These are phyloP conservation scores for Wasmannia auropunctata DNA, from an alignment of 1,140 invertebrate species.

Conservation along the genomic window DNA sequence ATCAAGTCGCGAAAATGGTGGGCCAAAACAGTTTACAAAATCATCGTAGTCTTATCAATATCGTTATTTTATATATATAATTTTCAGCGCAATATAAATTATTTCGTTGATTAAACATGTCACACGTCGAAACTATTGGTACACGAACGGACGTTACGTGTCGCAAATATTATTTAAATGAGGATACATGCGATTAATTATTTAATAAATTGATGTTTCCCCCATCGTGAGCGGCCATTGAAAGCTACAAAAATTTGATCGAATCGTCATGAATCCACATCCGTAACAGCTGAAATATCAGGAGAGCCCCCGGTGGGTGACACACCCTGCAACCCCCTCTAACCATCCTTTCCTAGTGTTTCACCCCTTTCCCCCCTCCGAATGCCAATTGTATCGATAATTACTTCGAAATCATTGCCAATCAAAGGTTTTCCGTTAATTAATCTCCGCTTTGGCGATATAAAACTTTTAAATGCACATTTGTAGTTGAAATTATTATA, in stretches of 20 bases:
- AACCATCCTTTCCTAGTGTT: constrained; percentile 83
- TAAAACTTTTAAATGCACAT: neutral
- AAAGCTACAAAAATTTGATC: constrained; percentile 61
- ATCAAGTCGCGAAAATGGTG: neutral
- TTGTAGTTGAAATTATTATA: neutral
- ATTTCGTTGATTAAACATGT: neutral
- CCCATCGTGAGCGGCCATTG: constrained; percentile 67
- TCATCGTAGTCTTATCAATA: neutral
- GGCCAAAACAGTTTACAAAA: neutral
- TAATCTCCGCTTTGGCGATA: neutral
- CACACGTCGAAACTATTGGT: constrained; percentile 46
- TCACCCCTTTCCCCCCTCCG: constrained; percentile 83
- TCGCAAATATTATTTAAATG: constrained; percentile 12
- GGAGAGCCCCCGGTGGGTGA: constrained; percentile 74
- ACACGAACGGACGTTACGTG: constrained; percentile 2
- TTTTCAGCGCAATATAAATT: neutral
- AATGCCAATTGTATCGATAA: constrained; percentile 81
- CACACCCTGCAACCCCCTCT: constrained; percentile 66
- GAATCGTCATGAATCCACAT: constrained; percentile 64
- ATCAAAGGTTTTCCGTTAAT: constrained; percentile 71
- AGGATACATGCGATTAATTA: constrained; percentile 16
- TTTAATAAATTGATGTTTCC: constrained; percentile 35
- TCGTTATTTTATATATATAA: constrained; percentile 2
- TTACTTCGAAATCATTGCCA: constrained; percentile 75
- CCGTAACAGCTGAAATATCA: constrained; percentile 73